phyloP scores from a whole-genome alignment of 2,888 invertebrate species.

The Seira musarum region DNA sequence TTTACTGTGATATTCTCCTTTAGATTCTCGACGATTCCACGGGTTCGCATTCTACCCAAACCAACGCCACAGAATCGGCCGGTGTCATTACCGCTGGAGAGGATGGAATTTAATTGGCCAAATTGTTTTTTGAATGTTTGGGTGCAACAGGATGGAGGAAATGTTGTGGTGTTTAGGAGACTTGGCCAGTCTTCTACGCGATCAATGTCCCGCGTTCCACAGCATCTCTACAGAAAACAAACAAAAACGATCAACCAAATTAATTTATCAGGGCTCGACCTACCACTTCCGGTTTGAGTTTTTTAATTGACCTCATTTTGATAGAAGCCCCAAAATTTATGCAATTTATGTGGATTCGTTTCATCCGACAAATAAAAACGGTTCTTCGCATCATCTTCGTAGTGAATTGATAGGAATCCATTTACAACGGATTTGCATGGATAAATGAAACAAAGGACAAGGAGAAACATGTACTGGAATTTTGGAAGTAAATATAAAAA shows the following conservation, averaged over 20 bases:
- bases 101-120: neutral
- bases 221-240: conserved; percentile 20
- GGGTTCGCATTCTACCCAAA: neutral
- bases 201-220: conserved; percentile 44
- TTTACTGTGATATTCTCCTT: neutral
- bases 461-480: conserved; percentile 36
- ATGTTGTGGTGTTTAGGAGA: conserved; percentile 3
- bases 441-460: conserved; percentile 30
- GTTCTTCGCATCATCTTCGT: conserved; percentile 15
- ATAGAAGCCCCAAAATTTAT: conserved; percentile 33
- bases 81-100: no score
- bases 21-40: neutral
- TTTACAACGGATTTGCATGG: conserved; percentile 12
- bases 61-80: neutral
- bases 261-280: neutral
- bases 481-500: neutral
- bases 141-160: conserved; percentile 41
- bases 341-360: neutral
- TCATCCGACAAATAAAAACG: neutral
- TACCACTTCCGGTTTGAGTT: neutral
- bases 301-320: no score
- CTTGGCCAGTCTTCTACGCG: conserved; percentile 39
- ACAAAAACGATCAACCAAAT: neutral
- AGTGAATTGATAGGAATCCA: neutral
- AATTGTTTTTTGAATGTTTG: neutral